Base-by-base conservation (phyloP, 2,113 vertebrate species). In the Syngnathus floridae region DNA sequence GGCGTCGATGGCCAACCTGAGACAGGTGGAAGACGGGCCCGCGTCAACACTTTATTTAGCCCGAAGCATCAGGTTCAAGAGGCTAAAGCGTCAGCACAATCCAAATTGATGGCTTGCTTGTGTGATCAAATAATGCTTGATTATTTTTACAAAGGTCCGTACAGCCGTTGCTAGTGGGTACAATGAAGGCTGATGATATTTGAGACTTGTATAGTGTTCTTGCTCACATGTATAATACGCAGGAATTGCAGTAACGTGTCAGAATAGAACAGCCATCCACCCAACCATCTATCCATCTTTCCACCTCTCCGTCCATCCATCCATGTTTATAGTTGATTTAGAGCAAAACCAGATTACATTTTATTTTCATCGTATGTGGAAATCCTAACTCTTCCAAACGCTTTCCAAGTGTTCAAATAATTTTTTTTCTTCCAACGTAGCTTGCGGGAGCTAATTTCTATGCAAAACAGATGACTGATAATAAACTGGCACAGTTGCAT, bases 41-140 rank as follows among this genome's bases (percentile, higher is more conserved):
- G 49, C 37, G 63, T 86, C 87, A 87, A 84, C 82, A 83, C 84
- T 82, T 86, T 86, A 87, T 83, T 88, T 86, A 83, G 74, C 65
- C 77, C 74, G 83, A 85, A 82, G 70, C 80, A 87, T 83, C 63
- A 66, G 67, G 62, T 73, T 63, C 82, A 72, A 9, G 61, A 74
- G 57, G 69, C 14, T n/a, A 70, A 58, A 56, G 40, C 76, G 77
- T 69, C 67, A 66, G 67, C 74, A 75, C 26, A 48, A 55, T 76
- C 76, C 48, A 22, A 80, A n/a, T 9, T 56, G 67, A 75, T 63
- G 71, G 71, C 71, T 66, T 67, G 59, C 38, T 16, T 22, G 37
- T 62, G n/a, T n/a, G 22, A 40, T 62, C 7, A 62, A 22, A n/a
- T 41, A 35, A 41, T 22, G 14, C 17, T 62, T 43, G 12, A 55